Base-by-base conservation (phyloP, 2,888 invertebrate species). In the Cancer borealis region DNA sequence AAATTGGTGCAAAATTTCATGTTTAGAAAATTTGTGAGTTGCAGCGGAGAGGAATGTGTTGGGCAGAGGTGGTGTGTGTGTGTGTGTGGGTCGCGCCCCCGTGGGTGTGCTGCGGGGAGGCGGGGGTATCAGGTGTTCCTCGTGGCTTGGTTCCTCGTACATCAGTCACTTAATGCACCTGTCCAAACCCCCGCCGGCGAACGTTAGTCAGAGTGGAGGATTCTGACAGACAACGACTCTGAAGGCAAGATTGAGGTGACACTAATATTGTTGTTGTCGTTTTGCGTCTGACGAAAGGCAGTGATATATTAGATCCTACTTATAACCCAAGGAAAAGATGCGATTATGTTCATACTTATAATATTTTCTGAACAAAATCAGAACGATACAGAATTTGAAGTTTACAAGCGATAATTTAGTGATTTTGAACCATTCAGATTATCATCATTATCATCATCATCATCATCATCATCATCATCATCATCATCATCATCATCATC, bases 161-260 rank as follows among this genome's bases (percentile, higher is more conserved):
- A 8, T 73, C 73, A 73, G 73, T 73, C 73, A 73, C 73, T 73
- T 73, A 73, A 73, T 26, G 73, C 73, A 26, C n/a, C 73, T 26
- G 73, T 73, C 73, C 73, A 21, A n/a, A n/a, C 73, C 26, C 12
- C 54, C 1, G n/a, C 73, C 26, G 73, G n/a, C 73, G 21, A 21
- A n/a, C 73, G 73, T 73, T 73, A 73, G 5, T 73, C 73, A 73
- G 6, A 17, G 54, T 17, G 14, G 14, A 17, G 54, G 54, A 54
- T 17, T 14, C 54, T 54, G 54, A 10, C 54, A 54, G 54, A 54
- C 54, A 54, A 54, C 54, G 54, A 54, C 73, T 21, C 73, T n/a
- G 73, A 21, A 6, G n/a, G n/a, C 6, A n/a, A n/a, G 73, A 73
- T 73, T 21, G 73, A 73, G 73, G 73, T 73, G 73, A 73, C 73